phyloP scores from a whole-genome alignment of 2,888 invertebrate genomes.

The Dasypogon diadema region DNA sequence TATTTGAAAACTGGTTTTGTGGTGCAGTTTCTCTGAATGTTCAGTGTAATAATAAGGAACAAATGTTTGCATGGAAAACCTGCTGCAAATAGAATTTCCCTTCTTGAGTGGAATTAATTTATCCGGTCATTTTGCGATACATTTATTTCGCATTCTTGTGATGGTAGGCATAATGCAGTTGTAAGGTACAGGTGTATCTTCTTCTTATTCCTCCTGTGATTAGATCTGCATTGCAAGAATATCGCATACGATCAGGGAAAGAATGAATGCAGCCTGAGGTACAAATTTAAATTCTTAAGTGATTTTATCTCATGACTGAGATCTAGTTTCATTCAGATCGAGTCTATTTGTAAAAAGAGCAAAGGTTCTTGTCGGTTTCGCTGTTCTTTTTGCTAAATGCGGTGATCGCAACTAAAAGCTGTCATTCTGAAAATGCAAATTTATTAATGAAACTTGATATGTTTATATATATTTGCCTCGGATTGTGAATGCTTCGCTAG shows the following conservation, averaged over 20 bases:
- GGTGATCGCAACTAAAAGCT: conserved; percentile 4
- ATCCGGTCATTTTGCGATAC: conserved; percentile 38
- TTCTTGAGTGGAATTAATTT: conserved; percentile 34
- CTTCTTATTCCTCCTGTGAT: conserved; percentile 30
- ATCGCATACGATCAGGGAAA: conserved; percentile 9
- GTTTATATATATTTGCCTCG: too few species aligned
- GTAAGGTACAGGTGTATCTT: conserved; percentile 30
- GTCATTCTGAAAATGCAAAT: conserved; percentile 39
- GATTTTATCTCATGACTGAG: conserved; percentile 26
- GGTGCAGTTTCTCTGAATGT: neutral
- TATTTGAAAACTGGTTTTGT: conserved; percentile 22
- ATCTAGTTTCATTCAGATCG: conserved; percentile 39
- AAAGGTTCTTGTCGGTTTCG: neutral
- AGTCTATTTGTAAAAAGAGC: conserved; percentile 2
- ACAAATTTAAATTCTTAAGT: conserved; percentile 45
- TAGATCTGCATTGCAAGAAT: conserved; percentile 44
- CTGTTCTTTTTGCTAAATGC: neutral
- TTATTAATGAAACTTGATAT: conserved; percentile 9
- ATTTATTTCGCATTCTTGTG: conserved; percentile 37
- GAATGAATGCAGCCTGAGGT: conserved; percentile 19
- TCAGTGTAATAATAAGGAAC: neutral
- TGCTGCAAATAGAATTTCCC: conserved; percentile 39
- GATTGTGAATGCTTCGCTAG: too few species aligned
- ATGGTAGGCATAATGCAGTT: conserved; percentile 28
- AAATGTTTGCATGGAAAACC: conserved; percentile 33